Base-by-base conservation (phyloP, 2,113 vertebrate genomes). In the Aphyosemion australe region DNA sequence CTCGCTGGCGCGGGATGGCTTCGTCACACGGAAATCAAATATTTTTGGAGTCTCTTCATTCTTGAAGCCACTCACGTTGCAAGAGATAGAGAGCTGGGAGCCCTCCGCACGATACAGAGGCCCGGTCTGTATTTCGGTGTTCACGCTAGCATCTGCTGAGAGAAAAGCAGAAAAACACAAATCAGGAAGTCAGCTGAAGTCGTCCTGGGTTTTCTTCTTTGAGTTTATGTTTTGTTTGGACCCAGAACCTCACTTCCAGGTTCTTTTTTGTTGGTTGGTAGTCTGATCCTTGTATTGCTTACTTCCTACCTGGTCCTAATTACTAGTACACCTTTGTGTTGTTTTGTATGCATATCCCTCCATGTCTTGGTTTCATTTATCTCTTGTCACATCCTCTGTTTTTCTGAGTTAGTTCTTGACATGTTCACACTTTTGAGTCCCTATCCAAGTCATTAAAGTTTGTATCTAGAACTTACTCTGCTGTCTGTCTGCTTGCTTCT, bases 41-140 rank as follows among this genome's bases (percentile, higher is more conserved):
- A 92, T 54, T 76, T 95, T 94, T 10, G 18, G 42, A 0, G 26
- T 0, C 0, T 0, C 2, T 0, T 70, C 32, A 8, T 71, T 79
- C 56, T 32, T 16, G 59, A 95, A 86, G 48, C 95, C 94, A 12
- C 88, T 94, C 11, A 94, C 93, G 0, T 80, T 91, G 87, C 96
- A 97, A 83, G 85, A 80, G 31, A 98, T 93, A 53, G 85, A 93
- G 81, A 94, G 34, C 0, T 79, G 76, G 51, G 92, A 87, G n/a
- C 92, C 94, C 26, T 26, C 37, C 0, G 77, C 66, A 0, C 95
- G 91, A 34, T 94, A 95, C 16, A 99, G 89, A 0, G 92, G 95
- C 0, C 96, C 95, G 26, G 87, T 15, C 72, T 94, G 94, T 2
- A 89, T 32, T 39, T 90, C 69, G 4, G 86, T 90, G 0, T 59